Conservation (phyloP, 2,113 vertebrate species). For the Ictalurus furcatus region DNA sequence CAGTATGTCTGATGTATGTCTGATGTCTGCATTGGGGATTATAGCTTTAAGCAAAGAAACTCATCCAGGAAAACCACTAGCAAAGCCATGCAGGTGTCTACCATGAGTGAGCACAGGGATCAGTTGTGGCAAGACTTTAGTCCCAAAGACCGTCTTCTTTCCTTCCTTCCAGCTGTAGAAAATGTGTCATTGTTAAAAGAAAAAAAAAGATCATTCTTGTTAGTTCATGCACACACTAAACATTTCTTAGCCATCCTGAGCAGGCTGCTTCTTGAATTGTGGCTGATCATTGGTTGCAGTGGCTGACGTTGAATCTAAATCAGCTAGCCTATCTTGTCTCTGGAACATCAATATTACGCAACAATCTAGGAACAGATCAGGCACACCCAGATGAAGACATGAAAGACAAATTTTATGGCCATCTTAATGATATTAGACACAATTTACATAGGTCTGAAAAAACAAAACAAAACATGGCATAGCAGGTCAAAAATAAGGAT, state of each 20-base stretch:
- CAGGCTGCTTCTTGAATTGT: background rate
- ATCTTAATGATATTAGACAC: background rate
- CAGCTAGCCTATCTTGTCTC: background rate
- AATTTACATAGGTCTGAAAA: background rate
- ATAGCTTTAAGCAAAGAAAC: background rate
- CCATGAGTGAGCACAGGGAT: background rate
- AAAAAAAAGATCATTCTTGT: background rate
- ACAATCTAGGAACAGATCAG: background rate
- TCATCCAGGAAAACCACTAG: background rate
- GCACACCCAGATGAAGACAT: background rate
- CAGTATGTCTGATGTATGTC: background rate
- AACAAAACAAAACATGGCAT: background rate
- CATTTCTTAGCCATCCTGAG: background rate
- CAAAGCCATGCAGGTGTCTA: background rate
- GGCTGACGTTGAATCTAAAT: background rate
- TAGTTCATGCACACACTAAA: background rate
- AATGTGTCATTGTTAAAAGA: background rate
- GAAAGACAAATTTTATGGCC: background rate
- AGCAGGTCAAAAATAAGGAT: background rate
- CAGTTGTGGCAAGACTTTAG: background rate
- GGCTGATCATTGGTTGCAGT: background rate
- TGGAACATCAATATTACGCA: background rate
- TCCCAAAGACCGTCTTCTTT: background rate
- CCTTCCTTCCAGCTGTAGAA: background rate
- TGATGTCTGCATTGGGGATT: background rate